Conservation (phyloP, 2,888 invertebrate genomes). For the Lasioglossum morio region DNA sequence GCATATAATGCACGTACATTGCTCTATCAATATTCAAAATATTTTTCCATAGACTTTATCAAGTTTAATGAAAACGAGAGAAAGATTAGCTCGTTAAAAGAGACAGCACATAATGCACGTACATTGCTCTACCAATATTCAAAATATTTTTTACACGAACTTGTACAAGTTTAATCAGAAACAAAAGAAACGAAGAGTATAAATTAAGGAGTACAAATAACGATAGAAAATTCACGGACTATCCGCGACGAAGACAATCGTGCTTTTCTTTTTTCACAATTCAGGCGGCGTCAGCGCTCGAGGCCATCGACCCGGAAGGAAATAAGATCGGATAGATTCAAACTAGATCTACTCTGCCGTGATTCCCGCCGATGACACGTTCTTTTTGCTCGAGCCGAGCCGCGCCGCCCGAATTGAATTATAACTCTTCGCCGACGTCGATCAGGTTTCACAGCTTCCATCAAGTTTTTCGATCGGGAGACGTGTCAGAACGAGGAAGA, state of each 20-base stretch:
- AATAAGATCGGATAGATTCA: constrained; percentile 10
- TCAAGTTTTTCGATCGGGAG: not conserved
- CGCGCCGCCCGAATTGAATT: not conserved
- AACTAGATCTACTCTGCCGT: not conserved
- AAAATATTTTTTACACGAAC: too few species aligned
- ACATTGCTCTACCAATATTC: too few species aligned
- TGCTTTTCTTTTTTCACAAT: not conserved
- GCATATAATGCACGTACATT: too few species aligned
- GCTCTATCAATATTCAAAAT: too few species aligned
- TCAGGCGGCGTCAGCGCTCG: not conserved
- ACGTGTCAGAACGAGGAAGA: not conserved
- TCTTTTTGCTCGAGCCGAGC: not conserved
- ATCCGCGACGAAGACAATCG: constrained; percentile 75
- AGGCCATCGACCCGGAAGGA: not conserved
- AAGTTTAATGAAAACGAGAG: too few species aligned
- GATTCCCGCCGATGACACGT: not conserved
- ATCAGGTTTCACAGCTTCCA: constrained; percentile 2
- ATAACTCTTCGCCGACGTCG: constrained; percentile 6
- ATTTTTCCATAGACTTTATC: too few species aligned
- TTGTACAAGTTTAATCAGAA: too few species aligned
- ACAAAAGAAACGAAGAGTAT: too few species aligned
- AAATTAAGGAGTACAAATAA: too few species aligned
- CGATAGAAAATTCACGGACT: constrained; percentile 37
- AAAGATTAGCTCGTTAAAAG: too few species aligned
- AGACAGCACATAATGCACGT: too few species aligned